Base-by-base conservation (phyloP, 2,113 vertebrate species). In the Puntigrus tetrazona region DNA sequence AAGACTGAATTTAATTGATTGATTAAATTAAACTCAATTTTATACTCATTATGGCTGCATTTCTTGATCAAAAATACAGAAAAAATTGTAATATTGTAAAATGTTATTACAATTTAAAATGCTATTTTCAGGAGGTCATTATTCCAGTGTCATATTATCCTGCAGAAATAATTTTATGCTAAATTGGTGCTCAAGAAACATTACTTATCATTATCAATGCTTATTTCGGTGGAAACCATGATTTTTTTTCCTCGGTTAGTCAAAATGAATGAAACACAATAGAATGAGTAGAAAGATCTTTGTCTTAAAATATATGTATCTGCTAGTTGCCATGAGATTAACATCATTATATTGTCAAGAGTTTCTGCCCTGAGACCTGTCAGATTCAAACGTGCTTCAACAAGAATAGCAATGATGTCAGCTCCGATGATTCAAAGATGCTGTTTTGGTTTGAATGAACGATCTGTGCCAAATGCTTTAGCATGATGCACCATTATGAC, bases 371-470 rank as follows among this genome's bases (percentile, higher is more conserved):
- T 57, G 25, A 41, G 18, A 61, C 20, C 43, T 84, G 61, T 78
- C 34, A 83, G 81, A 78, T 27, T 59, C 29, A 47, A 29, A 20
- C 73, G 59, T n/a, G 38, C 52, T 78, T 45, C 27, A 10, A 29
- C 50, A 61, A 27, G 63, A 29, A 83, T 41, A 11, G 76, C 75
- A 84, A 43, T 84, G 75, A 78, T 78, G 61, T 84, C 70, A 76
- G 2, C 1, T 5, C 38, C 50, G 73, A 75, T 50, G 73, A 75
- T 29, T 69, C 43, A 65, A 69, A 59, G 34, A 70, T 70, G 74
- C 34, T 52, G 82, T 22, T 6, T 78, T 61, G n/a, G 63, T 16
- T 14, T 59, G 43, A 50, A 50, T 73, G 38, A 31, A 70, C 4
- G 16, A 47, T 38, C n/a, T 22, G 61, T 27, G n/a, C 34, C 31